These are phyloP conservation scores for Triops longicaudatus DNA, from an alignment of 1,140 invertebrate species.

Conservation along the genomic window DNA sequence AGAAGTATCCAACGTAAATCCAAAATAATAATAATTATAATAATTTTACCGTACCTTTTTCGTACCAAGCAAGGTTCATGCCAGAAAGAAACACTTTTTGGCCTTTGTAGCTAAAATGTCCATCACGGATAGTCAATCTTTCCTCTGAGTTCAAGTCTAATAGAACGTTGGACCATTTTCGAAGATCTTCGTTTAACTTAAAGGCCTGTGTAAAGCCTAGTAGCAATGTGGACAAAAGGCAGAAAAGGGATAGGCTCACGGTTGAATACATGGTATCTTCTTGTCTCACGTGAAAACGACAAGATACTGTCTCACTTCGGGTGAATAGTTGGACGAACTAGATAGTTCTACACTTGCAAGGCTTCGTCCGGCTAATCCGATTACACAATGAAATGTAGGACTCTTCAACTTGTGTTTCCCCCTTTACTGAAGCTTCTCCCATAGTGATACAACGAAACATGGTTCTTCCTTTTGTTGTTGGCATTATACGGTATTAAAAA, in stretches of 20 bases:
- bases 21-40: no score
- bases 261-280: neutral
- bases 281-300: neutral
- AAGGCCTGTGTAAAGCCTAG: neutral
- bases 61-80: conserved; percentile 41
- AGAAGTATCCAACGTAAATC: no score
- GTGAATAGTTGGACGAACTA: no score
- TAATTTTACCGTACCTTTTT: neutral
- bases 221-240: neutral
- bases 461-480: no score
- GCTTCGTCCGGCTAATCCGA: no score
- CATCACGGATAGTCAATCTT: conserved; percentile 18
- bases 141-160: neutral
- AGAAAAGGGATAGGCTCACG: neutral
- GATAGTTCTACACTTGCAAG: no score
- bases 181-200: neutral
- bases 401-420: no score
- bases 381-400: no score
- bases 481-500: no score
- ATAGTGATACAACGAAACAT: no score
- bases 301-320: neutral
- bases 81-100: conserved; percentile 41
- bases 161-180: neutral
- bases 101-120: conserved; percentile 35
- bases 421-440: no score